Evolutionary conservation across 2,113 vertebrate genomes (phyloP).

Genomic region (Myrmecophaga tridactyla): DNA sequence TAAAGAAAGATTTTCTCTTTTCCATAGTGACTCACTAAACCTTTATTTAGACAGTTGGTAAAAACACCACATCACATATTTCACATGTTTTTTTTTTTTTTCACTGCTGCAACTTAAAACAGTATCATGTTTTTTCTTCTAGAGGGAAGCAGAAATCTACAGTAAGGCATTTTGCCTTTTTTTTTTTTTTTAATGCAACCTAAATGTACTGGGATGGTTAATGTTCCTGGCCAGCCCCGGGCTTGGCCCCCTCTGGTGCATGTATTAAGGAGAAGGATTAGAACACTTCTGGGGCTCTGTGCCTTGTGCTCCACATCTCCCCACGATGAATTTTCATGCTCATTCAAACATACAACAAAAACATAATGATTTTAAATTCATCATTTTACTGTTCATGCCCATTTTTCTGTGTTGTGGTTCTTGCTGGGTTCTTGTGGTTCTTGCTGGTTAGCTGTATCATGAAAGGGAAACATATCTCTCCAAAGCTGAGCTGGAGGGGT

Average conservation of each 20-base stretch:
- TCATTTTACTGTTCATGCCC: background rate
- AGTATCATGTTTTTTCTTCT: conserved; percentile 65
- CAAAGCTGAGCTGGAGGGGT: accelerated
- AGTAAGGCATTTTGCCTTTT: conserved; percentile 67
- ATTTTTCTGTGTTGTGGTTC: conserved; percentile 3
- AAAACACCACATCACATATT: conserved; percentile 85
- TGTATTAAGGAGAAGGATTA: conserved; percentile 64
- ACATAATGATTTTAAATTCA: conserved; percentile 53
- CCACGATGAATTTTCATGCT: conserved; percentile 71
- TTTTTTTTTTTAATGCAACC: conserved; percentile 61
- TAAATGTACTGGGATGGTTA: conserved; percentile 53
- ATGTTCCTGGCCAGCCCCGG: conserved; percentile 68
- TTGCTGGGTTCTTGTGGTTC: background rate
- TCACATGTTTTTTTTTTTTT: conserved; percentile 76
- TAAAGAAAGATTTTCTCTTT: conserved; percentile 85
- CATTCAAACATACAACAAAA: conserved; percentile 71
- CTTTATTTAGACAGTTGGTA: conserved; percentile 89
- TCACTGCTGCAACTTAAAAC: conserved; percentile 72
- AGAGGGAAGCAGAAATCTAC: conserved; percentile 72
- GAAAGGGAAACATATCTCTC: background rate
- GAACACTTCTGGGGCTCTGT: conserved; percentile 50
- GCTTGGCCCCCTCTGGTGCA: conserved; percentile 81
- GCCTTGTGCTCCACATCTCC: conserved; percentile 71
- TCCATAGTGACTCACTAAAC: conserved; percentile 86
- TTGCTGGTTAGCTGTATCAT: background rate